Conservation (phyloP, 64 coral and sea anemone genomes). For the Dendronephthya gigantea region DNA sequence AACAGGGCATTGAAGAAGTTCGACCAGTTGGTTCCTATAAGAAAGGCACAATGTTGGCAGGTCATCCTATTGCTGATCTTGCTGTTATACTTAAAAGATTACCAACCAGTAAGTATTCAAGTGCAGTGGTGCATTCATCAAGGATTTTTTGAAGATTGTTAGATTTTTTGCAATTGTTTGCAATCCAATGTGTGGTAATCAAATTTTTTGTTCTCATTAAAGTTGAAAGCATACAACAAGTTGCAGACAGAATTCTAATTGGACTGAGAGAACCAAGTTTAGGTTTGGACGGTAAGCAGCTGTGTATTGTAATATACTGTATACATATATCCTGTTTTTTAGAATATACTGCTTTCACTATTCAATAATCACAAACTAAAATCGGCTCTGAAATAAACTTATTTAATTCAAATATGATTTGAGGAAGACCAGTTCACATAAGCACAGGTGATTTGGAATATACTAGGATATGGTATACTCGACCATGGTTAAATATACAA, state of each 20-base stretch:
- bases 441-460: too few species aligned
- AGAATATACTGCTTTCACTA: too few species aligned
- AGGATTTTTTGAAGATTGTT: background rate
- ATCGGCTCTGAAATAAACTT: too few species aligned
- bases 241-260: background rate
- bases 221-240: background rate
- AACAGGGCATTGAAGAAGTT: slow-evolving; percentile 84
- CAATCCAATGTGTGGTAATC: too few species aligned
- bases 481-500: too few species aligned
- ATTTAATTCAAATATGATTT: too few species aligned
- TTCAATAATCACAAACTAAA: too few species aligned
- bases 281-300: background rate
- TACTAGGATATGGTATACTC: too few species aligned
- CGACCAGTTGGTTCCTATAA: slow-evolving; percentile 86
- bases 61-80: slow-evolving; percentile 80
- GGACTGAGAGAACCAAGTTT: background rate
- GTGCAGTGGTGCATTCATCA: background rate
- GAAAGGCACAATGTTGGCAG: slow-evolving; percentile 87
- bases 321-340: too few species aligned
- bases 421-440: too few species aligned
- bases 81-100: slow-evolving; percentile 85
- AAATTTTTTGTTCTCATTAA: background rate
- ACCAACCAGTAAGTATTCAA: slow-evolving; percentile 50
- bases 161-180: too few species aligned
- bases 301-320: too few species aligned